Base-by-base conservation (phyloP, 2,888 invertebrate genomes). In the Drosophila multiciliata region DNA sequence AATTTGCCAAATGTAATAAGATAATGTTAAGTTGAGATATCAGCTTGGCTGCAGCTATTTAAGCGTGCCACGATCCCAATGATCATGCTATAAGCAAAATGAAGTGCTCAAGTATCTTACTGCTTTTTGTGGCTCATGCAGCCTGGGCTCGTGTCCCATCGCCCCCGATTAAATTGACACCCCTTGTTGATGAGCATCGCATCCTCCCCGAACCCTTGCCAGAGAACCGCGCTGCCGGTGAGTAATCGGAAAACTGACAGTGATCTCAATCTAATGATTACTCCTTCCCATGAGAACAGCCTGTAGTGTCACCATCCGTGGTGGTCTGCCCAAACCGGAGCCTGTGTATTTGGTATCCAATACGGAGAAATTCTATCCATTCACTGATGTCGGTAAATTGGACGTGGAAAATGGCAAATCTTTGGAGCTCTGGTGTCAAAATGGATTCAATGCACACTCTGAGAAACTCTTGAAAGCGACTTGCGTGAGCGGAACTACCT, bases 271-370 rank as follows among this genome's bases (percentile, higher is more conserved):
- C 20, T 45, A 17, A 33, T 58, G n/a, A n/a, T 3, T 33, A 1
- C 2, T 15, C 26, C 20, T 15, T 20, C 3, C 9, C n/a, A 33
- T 15, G 5, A 8, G 1, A 32, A 17, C 29, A 91, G 91, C 60
- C 20, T 91, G 92, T 66, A 82, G 65, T 54, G 80, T 92, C 20
- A 78, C 78, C 11, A 82, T 92, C 59, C 83, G 87, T n/a, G 75
- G 87, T 67, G 86, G 83, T n/a, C 67, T 92, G 35, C 87, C 78
- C 8, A 78, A 94, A 53, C 95, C 95, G 0, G 95, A 95, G 83
- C 95, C 96, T 0, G 93, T 96, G 23, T 94, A 94, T 72, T 80
- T 96, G 8, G 92, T 91, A 65, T 91, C 93, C 2, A 91, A 93
- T 7, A 89, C 91, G 15, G 81, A 78, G n/a, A 78, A 80, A 1